A percentile compares a stretch with the other conserved stretches of the same genome.
phyloP scores from a whole-genome alignment of 2,797 vertebrate genomes.

The Chelon auratus region DNA sequence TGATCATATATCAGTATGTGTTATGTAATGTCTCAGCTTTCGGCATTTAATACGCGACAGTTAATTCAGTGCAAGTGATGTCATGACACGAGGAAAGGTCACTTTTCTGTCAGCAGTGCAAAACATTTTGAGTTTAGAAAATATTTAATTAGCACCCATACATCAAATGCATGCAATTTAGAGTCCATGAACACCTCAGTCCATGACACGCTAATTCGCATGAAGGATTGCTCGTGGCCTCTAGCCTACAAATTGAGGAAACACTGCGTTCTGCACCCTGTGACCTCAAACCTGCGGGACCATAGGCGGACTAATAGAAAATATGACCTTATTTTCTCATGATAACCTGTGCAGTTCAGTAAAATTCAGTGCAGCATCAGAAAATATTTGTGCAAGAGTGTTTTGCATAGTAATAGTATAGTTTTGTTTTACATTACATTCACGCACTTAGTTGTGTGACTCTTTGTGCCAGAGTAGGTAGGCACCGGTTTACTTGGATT shows the following conservation, averaged over 20 bases:
- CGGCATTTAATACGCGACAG: conserved; percentile 26
- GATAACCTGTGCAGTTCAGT: not conserved
- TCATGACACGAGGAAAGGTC: conserved; percentile 35
- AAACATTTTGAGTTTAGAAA: not conserved
- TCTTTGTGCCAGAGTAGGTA: not conserved
- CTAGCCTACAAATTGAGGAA: not conserved
- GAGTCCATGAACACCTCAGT: not conserved
- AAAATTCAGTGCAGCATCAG: not conserved
- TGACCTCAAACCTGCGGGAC: not conserved
- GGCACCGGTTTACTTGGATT: not conserved
- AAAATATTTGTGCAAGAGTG: not conserved
- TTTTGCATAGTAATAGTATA: not conserved
- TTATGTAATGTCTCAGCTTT: conserved; percentile 35
- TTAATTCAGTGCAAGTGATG: conserved; percentile 51
- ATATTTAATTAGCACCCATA: not conserved
- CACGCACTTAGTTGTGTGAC: not conserved
- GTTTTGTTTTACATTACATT: not conserved
- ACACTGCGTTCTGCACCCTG: not conserved
- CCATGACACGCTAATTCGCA: not conserved
- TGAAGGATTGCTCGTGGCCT: not conserved
- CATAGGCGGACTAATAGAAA: not conserved
- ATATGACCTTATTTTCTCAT: not conserved
- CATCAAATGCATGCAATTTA: not conserved
- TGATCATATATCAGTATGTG: conserved; percentile 30
- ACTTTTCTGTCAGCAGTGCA: not conserved